Percentiles rank a stretch among this genome's conserved stretches.
These are phyloP conservation scores for Onychorhynchus coronatus DNA, from an alignment of 2,113 vertebrate genomes.

Conservation along the genomic window DNA sequence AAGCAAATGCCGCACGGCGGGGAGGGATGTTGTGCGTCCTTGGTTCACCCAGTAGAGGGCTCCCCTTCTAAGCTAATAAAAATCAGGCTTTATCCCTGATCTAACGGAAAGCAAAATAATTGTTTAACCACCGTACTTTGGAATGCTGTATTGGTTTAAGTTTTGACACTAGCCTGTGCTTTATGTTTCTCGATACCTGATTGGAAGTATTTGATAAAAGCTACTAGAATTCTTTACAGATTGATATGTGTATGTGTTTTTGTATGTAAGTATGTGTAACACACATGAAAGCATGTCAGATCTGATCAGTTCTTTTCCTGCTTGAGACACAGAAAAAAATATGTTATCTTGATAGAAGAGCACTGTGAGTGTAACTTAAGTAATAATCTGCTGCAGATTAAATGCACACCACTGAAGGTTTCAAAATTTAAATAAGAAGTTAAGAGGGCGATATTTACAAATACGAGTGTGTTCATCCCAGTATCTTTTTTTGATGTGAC, in stretches of 20 bases:
- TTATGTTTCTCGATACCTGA: not conserved
- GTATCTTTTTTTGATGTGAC: not conserved
- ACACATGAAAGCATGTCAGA: not conserved
- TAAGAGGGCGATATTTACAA: not conserved
- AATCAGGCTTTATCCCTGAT: not conserved
- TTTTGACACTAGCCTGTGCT: not conserved
- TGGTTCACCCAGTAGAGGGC: constrained; percentile 69
- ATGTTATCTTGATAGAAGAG: not conserved
- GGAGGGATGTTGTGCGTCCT: accelerated
- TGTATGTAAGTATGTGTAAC: not conserved
- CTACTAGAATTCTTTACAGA: not conserved
- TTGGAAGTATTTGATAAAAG: not conserved
- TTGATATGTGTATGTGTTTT: accelerated
- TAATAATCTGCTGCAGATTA: not conserved
- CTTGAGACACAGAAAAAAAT: not conserved
- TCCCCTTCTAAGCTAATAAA: constrained; percentile 58
- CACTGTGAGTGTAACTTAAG: not conserved
- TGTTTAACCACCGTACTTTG: not conserved
- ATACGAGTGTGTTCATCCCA: not conserved
- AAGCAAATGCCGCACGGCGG: accelerated
- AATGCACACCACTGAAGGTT: not conserved
- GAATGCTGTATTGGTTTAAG: not conserved
- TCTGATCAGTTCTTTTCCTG: not conserved
- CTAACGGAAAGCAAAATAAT: not conserved
- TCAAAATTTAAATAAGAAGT: not conserved